Evolutionary conservation across 1,140 invertebrate species (phyloP).

Genomic region (Centruroides sculpturatus): DNA sequence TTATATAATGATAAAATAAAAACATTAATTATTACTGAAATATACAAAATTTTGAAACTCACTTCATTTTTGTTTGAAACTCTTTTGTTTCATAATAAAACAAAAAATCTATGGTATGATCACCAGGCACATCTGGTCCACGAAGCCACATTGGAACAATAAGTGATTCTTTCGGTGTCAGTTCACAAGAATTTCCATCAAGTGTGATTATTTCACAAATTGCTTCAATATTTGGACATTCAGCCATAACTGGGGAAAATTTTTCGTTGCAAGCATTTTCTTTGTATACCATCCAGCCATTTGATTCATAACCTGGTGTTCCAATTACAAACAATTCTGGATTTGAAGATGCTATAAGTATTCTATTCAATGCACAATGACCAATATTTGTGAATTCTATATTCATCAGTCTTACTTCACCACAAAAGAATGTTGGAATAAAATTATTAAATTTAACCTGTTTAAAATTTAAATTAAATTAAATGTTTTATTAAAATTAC

Average conservation of each 20-base stretch:
- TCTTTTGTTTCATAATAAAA: slow-evolving; percentile 51
- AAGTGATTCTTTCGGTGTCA: slow-evolving; percentile 41
- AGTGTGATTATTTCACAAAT: slow-evolving; percentile 6
- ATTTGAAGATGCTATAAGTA: slow-evolving; percentile 48
- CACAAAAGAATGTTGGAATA: slow-evolving; percentile 49
- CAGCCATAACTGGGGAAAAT: slow-evolving; percentile 3
- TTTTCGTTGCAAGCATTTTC: slow-evolving; percentile 7
- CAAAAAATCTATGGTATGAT: slow-evolving; percentile 46
- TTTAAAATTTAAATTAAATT: no score
- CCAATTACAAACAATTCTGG: slow-evolving; percentile 48
- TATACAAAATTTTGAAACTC: neutral
- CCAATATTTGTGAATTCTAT: slow-evolving; percentile 54
- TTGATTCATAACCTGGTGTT: slow-evolving; percentile 20
- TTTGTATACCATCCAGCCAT: slow-evolving; percentile 20
- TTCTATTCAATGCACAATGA: slow-evolving; percentile 43
- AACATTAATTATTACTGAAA: no score
- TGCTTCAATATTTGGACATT: slow-evolving; percentile 6
- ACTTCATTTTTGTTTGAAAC: slow-evolving; percentile 9
- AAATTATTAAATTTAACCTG: slow-evolving; percentile 52
- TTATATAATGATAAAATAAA: no score
- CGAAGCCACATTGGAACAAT: slow-evolving; percentile 48
- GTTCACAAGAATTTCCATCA: slow-evolving; percentile 29
- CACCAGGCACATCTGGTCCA: slow-evolving; percentile 45
- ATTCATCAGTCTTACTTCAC: slow-evolving; percentile 50
- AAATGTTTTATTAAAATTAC: no score